Evolutionary conservation across 2,113 vertebrate species (phyloP), one percentile per base, ranked within the genome.

Genomic region (Cynocephalus volans): DNA sequence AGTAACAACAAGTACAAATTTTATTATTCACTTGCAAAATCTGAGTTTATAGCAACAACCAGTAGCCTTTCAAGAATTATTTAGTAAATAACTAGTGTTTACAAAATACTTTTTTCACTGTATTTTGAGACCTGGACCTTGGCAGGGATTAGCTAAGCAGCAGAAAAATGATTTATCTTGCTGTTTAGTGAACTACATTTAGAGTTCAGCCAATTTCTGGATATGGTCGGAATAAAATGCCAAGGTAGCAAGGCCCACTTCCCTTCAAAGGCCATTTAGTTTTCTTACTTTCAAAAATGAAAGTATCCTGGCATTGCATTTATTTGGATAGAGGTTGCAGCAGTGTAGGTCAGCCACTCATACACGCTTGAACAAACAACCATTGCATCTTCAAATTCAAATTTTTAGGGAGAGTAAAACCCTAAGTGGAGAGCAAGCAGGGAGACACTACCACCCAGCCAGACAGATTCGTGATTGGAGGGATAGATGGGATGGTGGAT

Each of bases 41-140:
- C 0, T 26, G 41, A 75, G 62, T 77, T 67, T 84, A n/a, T 36
- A 80, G 65, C 41, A 73, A 73, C 0, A 90, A 36, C 10, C 73
- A 54, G 23, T 10, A 67, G 60, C 26, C 69, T 88, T 95, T 50
- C 12, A 90, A 93, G 80, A 67, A 92, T 62, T n/a, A 81, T 62
- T 87, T 84, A 88, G 69, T 41, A 65, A 60, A 83, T 69, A 84
- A 83, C 60, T 73, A 41, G 8, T 84, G 88, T 92, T 95, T 94
- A 79, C 72, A 81, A 91, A 90, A 96, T 56, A 89, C 26, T 83
- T 73, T 36, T 58, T 86, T 86, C 10, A 92, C 8, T 72, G 2
- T n/a, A 80, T 90, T 95, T 97, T 93, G 90, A 84, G 84, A 81
- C 52, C 6, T 81, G 58, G 75, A 75, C 52, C 83, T 69, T 95